Evolutionary conservation across 2,797 vertebrate genomes (phyloP), one percentile per base, ranked within the genome.

Genomic region (Phataginus tetradactyla): DNA sequence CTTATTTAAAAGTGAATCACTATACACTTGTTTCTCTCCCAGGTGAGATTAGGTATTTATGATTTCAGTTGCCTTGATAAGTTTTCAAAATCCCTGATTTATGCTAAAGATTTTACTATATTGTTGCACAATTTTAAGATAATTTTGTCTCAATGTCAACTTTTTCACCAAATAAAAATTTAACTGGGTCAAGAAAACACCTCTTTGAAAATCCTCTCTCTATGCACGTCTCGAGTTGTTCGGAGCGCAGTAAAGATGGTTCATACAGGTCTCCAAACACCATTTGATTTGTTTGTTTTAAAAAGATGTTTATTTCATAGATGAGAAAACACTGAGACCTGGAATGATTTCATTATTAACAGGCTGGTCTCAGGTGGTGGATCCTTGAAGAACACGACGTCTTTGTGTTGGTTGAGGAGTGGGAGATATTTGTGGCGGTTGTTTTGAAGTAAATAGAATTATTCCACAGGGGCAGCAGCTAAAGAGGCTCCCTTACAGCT

Each of bases 91-190:
- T 98, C 96, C 64, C 95, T 94, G 96, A 96, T 97, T 97, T 98
- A 95, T 98, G 98, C 98, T 98, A 90, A 96, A 97, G 89, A 95
- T 94, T 97, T 97, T 95, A 81, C 96, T 97, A 91, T 98, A 59
- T 98, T 98, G 97, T 98, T 98, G 97, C 98, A 98, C 98, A 98
- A 90, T 91, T 98, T 98, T 97, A 97, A 98, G 91, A 98, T 97
- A 95, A 97, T 59, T 97, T 98, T 98, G 97, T 98, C 97, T 98
- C 94, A 83, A 80, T 98, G 98, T 98, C 97, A 93, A 87, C 92
- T 91, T 98, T 96, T 97, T 97, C 98, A 98, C 95, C 96, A 94
- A 98, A 97, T 98, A 98, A 98, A 98, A 98, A 98, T 96, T 55
- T 93, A 97, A 98, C 97, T 97, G 98, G 97, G 97, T 98, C 97